A percentile compares a stretch with the other conserved stretches of the same genome.
Conservation (phyloP, 2,888 invertebrate species). For the Toxonevra muliebris region DNA sequence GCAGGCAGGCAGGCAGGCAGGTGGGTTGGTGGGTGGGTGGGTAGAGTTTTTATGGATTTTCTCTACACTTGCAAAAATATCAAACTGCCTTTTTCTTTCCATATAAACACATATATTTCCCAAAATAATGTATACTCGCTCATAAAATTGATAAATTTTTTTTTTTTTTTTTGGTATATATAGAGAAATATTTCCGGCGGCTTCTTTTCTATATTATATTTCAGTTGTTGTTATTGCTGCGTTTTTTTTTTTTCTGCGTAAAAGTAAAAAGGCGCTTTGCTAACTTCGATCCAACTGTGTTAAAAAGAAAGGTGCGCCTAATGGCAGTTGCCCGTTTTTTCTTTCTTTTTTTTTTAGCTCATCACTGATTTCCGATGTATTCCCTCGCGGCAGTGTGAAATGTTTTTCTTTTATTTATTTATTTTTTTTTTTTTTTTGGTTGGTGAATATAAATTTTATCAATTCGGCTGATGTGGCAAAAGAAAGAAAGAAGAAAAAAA, state of each 20-base stretch:
- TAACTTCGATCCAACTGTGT: conserved; percentile 14
- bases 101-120: background rate
- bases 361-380: conserved; percentile 3
- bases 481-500: background rate
- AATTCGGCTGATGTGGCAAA: conserved; percentile 17
- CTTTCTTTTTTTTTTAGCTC: background rate
- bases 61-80: background rate
- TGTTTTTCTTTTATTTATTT: background rate
- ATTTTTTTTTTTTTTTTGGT: background rate
- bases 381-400: conserved; percentile 4
- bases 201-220: background rate
- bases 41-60: no score
- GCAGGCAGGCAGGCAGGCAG: no score
- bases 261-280: conserved; percentile 3
- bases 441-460: conserved; percentile 16
- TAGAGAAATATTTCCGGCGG: conserved; percentile 16
- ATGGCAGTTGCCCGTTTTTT: conserved; percentile 26
- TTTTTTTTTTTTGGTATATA: background rate
- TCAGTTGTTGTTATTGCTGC: background rate
- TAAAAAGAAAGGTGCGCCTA: conserved; percentile 25
- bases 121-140: background rate
- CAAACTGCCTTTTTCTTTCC: background rate
- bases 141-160: conserved; percentile 17
- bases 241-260: background rate
- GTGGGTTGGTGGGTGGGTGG: no score